Evolutionary conservation across 2,797 vertebrate species (phyloP).

Genomic region (Molothrus ater): DNA sequence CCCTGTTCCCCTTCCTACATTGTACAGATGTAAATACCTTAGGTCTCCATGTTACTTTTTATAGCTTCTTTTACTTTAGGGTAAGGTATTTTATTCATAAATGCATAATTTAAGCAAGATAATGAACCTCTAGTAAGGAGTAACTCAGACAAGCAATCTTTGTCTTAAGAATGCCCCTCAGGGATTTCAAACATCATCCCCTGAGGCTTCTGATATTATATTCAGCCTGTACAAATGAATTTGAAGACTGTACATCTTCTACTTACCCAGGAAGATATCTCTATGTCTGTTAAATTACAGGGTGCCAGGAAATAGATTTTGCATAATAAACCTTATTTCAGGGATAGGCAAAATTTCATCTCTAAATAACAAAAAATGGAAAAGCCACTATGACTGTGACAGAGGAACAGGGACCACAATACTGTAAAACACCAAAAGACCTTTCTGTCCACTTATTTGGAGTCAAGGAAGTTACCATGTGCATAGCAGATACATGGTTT

Average conservation of each 20-base stretch:
- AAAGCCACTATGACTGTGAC: not conserved
- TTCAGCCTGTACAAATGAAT: not conserved
- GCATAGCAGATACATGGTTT: not conserved
- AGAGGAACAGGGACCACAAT: not conserved
- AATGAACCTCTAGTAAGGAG: not conserved
- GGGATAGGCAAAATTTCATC: not conserved
- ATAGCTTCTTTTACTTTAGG: conserved; percentile 44
- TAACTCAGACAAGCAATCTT: conserved; percentile 7
- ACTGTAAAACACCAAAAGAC: not conserved
- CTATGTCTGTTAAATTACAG: not conserved
- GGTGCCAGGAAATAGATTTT: not conserved
- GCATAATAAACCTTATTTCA: not conserved
- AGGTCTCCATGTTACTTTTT: conserved; percentile 18
- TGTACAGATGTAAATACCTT: not conserved
- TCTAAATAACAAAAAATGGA: not conserved
- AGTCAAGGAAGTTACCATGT: not conserved
- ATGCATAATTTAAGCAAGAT: conserved; percentile 53
- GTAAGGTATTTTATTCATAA: not conserved
- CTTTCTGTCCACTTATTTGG: not conserved
- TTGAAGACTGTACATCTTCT: not conserved
- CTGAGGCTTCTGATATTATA: not conserved
- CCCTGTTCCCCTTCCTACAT: not conserved
- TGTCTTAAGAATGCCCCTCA: not conserved
- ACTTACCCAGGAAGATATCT: not conserved
- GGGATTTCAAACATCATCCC: not conserved